Evolutionary conservation across 2,113 vertebrate genomes (phyloP).

Genomic region (Columba livia): DNA sequence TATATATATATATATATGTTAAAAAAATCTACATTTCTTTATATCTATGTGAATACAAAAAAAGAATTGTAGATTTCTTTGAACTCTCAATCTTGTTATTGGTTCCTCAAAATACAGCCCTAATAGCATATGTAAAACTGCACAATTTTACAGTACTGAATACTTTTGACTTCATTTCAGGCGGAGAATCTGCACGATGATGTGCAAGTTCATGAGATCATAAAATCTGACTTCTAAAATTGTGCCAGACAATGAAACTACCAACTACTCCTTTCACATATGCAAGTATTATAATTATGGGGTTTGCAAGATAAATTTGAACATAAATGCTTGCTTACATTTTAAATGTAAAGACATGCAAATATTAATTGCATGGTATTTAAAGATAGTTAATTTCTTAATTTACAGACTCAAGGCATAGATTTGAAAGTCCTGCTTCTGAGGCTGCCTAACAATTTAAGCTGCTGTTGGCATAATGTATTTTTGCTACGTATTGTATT

Average conservation of each 20-base stretch:
- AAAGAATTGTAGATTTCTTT: not conserved
- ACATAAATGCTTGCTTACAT: not conserved
- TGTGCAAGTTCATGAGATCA: constrained; percentile 27
- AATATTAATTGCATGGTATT: not conserved
- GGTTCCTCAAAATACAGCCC: not conserved
- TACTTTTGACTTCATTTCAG: constrained; percentile 1
- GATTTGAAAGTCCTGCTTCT: not conserved
- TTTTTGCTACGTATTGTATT: not conserved
- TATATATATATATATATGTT: not conserved
- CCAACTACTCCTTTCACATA: not conserved
- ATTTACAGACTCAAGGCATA: not conserved
- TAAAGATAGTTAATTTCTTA: constrained; percentile 19
- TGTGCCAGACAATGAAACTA: not conserved
- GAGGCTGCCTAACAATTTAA: not conserved
- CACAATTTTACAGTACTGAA: not conserved
- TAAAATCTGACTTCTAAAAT: constrained; percentile 18
- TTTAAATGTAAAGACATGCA: not conserved
- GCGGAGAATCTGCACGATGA: not conserved
- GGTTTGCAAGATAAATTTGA: not conserved
- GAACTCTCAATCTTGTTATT: not conserved
- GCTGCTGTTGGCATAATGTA: not conserved
- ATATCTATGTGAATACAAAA: not conserved
- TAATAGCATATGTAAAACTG: not conserved
- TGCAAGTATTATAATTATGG: not conserved
- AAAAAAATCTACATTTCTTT: not conserved